Percentiles rank a stretch among this genome's conserved stretches.
phyloP scores from a whole-genome alignment of 2,113 vertebrate genomes.

The Xiphias gladius region DNA sequence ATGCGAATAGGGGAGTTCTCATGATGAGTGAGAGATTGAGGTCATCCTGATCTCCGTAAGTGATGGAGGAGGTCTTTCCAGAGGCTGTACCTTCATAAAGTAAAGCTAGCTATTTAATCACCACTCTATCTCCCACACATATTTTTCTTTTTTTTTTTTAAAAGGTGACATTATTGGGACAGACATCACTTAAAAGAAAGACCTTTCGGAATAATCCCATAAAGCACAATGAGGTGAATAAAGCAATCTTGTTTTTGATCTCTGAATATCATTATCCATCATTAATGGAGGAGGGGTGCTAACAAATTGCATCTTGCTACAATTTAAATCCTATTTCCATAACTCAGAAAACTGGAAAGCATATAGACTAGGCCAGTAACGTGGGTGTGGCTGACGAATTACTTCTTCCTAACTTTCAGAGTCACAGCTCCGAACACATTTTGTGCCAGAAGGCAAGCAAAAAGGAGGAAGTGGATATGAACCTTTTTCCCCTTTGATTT shows the following conservation, averaged over 20 bases:
- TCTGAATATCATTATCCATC: constrained; percentile 42
- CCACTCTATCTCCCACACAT: constrained; percentile 22
- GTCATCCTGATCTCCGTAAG: constrained; percentile 72
- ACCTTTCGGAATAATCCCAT: constrained; percentile 37
- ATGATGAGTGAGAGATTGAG: constrained; percentile 79
- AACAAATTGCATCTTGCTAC: constrained; percentile 14
- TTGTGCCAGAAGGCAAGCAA: neutral
- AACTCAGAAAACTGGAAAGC: constrained; percentile 4
- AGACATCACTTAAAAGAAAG: constrained; percentile 49
- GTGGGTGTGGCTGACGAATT: constrained; percentile 12
- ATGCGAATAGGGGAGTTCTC: constrained; percentile 38
- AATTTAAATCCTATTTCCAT: constrained; percentile 9
- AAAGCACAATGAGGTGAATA: constrained; percentile 36
- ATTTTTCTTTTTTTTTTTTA: constrained; percentile 4
- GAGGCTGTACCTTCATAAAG: constrained; percentile 48
- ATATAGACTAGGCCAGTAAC: neutral
- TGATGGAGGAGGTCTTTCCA: constrained; percentile 56
- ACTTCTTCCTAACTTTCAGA: neutral
- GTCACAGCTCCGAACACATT: neutral
- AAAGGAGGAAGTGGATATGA: constrained; percentile 11
- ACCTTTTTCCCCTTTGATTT: constrained; percentile 8
- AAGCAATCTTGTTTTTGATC: constrained; percentile 40
- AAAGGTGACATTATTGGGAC: constrained; percentile 69
- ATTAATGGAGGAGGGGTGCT: constrained; percentile 32
- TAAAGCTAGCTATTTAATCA: constrained; percentile 64